Evolutionary conservation across 1,140 invertebrate genomes (phyloP), one percentile per base, ranked within the genome.

Genomic region (Temnothorax curvispinosus): DNA sequence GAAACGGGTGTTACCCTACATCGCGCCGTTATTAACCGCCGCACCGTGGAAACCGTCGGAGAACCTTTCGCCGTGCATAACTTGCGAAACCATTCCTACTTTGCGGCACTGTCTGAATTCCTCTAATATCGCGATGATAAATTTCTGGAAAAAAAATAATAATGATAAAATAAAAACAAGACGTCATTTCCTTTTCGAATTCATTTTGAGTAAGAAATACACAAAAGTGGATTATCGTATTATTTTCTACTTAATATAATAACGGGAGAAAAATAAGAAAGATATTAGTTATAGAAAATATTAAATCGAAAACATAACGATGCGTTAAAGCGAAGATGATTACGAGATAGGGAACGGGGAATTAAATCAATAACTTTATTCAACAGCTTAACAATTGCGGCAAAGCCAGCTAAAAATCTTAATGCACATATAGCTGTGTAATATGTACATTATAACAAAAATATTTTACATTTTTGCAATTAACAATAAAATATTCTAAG

Each of bases 381-480:
- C 52, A 82, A 74, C 18, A 82, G 38, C 21, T 41, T 72, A 82
- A 82, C 80, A 82, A 74, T 72, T 9, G 27, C 6, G 60, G 65
- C 77, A 52, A 64, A 67, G 27, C 76, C 41, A 72, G 44, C 52
- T 60, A 4, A 56, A 71, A 71, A 58, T 71, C 38, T 71, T 71
- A 72, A 82, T 72, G 52, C 27, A 82, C 67, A 82, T 60, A 82
- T 9, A 56, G 5, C 32, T 65, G 52, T 21, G 21, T 21, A 62
- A 60, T 44, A 52, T 76, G 62, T n/a, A 41, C 71, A 88, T 13
- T 21, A 18, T 77, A 88, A 85, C 75, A 86, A 74, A 60, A 80
- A 81, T 77, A 88, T 86, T 69, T 67, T 75, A 62, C 65, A 41
- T 41, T 74, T 35, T 71, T 74, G 75, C 7, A 60, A 72, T 64